Conservation (phyloP, 2,113 vertebrate genomes). For the Dicrurus megarhynchus region DNA sequence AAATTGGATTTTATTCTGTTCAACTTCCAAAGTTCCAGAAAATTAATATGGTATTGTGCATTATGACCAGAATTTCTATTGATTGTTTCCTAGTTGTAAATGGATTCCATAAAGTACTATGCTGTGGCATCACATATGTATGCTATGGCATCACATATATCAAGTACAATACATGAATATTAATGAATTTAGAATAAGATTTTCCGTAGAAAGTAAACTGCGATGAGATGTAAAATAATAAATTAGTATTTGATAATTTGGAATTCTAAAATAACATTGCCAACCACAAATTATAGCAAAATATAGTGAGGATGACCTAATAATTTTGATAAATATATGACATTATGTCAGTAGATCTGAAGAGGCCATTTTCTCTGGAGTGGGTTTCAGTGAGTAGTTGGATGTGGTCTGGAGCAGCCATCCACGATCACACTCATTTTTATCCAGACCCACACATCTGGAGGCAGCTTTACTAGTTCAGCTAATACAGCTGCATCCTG, state of each 20-base stretch:
- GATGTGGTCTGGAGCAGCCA: fast-evolving
- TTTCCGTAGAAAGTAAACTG: neutral
- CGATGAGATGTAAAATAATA: neutral
- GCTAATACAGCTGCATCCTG: neutral
- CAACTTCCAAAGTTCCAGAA: neutral
- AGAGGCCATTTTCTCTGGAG: neutral
- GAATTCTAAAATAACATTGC: neutral
- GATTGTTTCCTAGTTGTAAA: neutral
- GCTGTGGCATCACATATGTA: neutral
- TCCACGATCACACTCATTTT: neutral
- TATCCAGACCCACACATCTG: neutral
- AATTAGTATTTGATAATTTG: neutral
- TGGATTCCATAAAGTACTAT: neutral
- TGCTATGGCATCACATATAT: neutral
- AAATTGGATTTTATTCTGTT: neutral
- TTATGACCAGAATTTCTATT: neutral
- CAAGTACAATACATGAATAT: neutral
- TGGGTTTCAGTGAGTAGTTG: neutral
- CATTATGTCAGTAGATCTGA: neutral
- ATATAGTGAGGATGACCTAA: neutral
- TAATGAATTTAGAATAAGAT: neutral
- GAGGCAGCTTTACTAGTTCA: neutral
- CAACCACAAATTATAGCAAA: neutral
- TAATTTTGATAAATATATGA: neutral
- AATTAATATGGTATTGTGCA: neutral